These are phyloP conservation scores for Huso huso DNA, from an alignment of 2,797 vertebrate genomes.

Conservation along the genomic window DNA sequence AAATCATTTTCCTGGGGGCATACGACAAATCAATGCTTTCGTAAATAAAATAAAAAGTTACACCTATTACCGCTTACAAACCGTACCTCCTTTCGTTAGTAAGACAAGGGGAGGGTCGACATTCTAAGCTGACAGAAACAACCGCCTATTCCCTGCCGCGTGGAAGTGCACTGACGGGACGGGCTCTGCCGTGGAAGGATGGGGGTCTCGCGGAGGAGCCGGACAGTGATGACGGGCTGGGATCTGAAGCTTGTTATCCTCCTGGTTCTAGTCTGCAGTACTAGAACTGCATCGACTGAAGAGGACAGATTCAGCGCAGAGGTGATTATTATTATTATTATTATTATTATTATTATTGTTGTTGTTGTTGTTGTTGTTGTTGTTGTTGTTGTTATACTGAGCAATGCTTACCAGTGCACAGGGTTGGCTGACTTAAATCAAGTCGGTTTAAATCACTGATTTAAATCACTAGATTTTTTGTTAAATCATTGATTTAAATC, in stretches of 20 bases:
- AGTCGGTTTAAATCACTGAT: too few species aligned
- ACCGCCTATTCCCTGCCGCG: not conserved
- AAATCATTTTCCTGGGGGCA: not conserved
- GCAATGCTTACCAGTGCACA: not conserved
- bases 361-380: not conserved
- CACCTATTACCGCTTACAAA: too few species aligned
- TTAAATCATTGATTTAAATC: too few species aligned
- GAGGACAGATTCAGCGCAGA: conserved; percentile 51
- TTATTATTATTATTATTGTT: not conserved
- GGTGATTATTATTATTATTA: conserved; percentile 38
- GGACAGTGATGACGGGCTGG: conserved; percentile 45
- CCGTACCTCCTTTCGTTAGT: conserved; percentile 2
- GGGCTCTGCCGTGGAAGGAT: conserved; percentile 32
- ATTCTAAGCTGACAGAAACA: conserved; percentile 15
- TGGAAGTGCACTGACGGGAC: conserved; percentile 7
- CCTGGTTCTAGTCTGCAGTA: conserved; percentile 46
- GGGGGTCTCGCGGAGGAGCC: conserved; percentile 40
- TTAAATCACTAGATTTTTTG: not conserved
- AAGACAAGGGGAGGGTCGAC: conserved; percentile 19
- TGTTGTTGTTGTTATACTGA: not conserved
- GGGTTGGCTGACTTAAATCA: not conserved
- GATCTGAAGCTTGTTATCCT: conserved; percentile 48
- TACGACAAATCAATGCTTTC: not conserved
- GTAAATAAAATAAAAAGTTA: not conserved
- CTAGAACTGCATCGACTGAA: conserved; percentile 40